A percentile compares a stretch with the other conserved stretches of the same genome.
phyloP scores from a whole-genome alignment of 2,888 invertebrate genomes.

The Lamproptera curius region DNA sequence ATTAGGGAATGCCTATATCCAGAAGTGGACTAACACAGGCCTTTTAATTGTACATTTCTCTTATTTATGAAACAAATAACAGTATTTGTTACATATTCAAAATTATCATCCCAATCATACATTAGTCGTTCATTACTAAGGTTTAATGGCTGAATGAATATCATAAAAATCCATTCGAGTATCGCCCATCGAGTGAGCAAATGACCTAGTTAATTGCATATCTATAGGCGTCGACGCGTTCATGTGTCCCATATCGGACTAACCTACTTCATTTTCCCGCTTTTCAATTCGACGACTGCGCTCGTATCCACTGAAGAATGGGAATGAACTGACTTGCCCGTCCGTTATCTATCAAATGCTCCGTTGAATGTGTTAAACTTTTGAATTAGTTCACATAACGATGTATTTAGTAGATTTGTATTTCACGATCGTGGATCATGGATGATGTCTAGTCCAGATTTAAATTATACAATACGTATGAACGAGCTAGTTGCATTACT shows the following conservation, averaged over 20 bases:
- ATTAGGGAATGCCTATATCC: no score
- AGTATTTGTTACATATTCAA: neutral
- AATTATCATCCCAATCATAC: neutral
- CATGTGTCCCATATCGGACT: constrained; percentile 43
- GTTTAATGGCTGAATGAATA: neutral
- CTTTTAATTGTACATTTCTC: neutral
- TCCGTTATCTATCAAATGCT: no score
- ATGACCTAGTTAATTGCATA: constrained; percentile 47
- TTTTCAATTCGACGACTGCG: constrained; percentile 11
- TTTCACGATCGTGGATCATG: no score
- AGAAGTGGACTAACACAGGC: no score
- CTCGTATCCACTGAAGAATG: constrained; percentile 19
- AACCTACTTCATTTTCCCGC: constrained; percentile 23
- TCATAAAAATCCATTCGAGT: constrained; percentile 9
- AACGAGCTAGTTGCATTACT: no score
- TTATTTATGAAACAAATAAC: neutral
- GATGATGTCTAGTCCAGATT: no score
- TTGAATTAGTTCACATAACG: no score
- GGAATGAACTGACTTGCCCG: constrained; percentile 9
- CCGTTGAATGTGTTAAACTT: constrained; percentile 4
- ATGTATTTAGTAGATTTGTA: no score
- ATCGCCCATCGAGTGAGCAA: constrained; percentile 15
- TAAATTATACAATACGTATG: no score
- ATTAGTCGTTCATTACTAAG: neutral
- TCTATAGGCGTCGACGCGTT: constrained; percentile 36